Conservation (phyloP, 2,113 vertebrate genomes). For the Brevimyrus niger region DNA sequence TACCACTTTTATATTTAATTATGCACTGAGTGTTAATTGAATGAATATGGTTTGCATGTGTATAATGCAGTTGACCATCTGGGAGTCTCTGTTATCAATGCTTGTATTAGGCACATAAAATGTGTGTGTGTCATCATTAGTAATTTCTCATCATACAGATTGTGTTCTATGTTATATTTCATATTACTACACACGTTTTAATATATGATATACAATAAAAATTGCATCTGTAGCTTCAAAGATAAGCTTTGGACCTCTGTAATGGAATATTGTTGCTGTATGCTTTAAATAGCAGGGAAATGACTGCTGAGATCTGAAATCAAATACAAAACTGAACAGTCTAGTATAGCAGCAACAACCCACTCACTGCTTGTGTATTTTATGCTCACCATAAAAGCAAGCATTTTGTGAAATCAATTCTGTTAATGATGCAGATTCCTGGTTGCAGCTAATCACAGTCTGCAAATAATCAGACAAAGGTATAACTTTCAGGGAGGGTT, state of each 20-base stretch:
- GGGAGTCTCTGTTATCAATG: not conserved
- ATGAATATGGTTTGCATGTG: not conserved
- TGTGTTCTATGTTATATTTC: not conserved
- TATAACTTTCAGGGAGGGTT: not conserved
- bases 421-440: not conserved
- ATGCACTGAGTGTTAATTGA: not conserved
- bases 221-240: not conserved
- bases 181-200: not conserved
- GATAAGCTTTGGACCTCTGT: not conserved
- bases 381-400: not conserved
- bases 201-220: not conserved
- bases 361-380: not conserved
- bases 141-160: not conserved
- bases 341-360: not conserved
- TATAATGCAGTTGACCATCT: not conserved
- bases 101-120: not conserved
- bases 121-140: not conserved
- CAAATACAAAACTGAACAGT: not conserved
- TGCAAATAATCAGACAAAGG: not conserved
- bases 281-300: not conserved
- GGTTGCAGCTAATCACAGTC: not conserved
- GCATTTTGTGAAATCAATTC: not conserved
- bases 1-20: not conserved
- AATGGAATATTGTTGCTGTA: not conserved
- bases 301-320: not conserved